Conservation (phyloP, 2,797 vertebrate species). For the Pyrrhura leucotis region DNA sequence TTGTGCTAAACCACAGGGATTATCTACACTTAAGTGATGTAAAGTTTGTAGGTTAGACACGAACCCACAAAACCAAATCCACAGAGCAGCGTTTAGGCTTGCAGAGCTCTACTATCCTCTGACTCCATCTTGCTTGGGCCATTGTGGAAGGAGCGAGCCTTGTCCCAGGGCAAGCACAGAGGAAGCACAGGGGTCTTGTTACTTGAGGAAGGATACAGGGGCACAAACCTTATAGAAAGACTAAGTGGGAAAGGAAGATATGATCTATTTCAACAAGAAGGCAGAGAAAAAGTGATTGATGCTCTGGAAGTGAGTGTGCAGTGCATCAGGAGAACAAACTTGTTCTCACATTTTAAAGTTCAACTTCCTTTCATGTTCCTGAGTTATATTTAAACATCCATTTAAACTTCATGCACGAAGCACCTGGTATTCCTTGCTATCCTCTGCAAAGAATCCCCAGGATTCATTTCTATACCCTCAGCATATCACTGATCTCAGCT, state of each 20-base stretch:
- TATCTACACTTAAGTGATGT: slow-evolving; percentile 15
- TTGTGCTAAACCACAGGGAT: slow-evolving; percentile 52
- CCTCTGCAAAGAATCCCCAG: not conserved
- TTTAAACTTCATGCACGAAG: not conserved
- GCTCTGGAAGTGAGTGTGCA: not conserved
- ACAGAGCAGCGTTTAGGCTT: not conserved
- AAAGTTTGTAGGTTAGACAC: slow-evolving; percentile 32
- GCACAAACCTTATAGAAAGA: not conserved
- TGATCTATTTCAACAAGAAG: not conserved
- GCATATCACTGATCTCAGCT: not conserved
- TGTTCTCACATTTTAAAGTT: not conserved
- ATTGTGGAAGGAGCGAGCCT: not conserved
- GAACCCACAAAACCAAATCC: slow-evolving; percentile 29
- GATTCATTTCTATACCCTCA: not conserved
- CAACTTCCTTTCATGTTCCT: not conserved
- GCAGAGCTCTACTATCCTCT: not conserved
- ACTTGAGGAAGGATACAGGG: not conserved
- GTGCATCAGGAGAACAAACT: not conserved
- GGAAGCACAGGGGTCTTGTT: not conserved
- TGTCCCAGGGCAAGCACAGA: not conserved
- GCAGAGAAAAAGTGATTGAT: not conserved
- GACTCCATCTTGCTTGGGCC: not conserved
- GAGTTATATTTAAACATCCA: not conserved
- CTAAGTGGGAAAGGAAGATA: not conserved
- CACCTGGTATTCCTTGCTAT: not conserved